phyloP scores from a whole-genome alignment of 2,888 invertebrate genomes.

The Pseudococcus jackbeardsleyi region DNA sequence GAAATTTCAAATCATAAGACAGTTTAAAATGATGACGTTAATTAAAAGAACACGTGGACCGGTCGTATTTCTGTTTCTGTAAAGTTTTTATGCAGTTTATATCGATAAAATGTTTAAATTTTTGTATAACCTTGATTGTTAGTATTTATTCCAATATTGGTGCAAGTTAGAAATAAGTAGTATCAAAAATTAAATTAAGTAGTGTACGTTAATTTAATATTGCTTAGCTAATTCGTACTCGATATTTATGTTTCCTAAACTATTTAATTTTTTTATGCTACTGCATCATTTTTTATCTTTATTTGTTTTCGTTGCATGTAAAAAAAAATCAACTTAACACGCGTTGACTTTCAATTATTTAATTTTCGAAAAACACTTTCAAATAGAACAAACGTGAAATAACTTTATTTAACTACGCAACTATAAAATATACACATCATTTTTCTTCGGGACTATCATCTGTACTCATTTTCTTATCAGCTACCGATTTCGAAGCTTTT shows the following conservation, averaged over 20 bases:
- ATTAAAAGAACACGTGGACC: conserved; percentile 49
- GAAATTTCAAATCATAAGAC: conserved; percentile 56
- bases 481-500: background rate
- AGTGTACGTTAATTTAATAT: conserved; percentile 14
- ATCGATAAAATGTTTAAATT: conserved; percentile 46
- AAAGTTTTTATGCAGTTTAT: conserved; percentile 31
- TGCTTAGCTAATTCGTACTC: background rate
- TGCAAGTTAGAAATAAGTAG: background rate
- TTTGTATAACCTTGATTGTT: conserved; percentile 44
- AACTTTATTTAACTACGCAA: background rate
- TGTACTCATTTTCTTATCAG: background rate
- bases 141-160: conserved; percentile 41
- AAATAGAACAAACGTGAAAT: background rate
- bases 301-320: conserved; percentile 59
- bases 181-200: conserved; percentile 33
- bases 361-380: background rate
- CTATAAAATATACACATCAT: background rate
- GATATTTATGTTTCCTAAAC: conserved; percentile 12
- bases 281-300: conserved; percentile 16
- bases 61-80: conserved; percentile 56
- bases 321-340: conserved; percentile 6
- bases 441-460: conserved; percentile 11
- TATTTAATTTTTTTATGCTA: background rate
- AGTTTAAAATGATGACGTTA: conserved; percentile 62
- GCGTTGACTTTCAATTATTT: background rate